A percentile compares a stretch with the other conserved stretches of the same genome.
phyloP scores from a whole-genome alignment of 2,113 vertebrate species.

The Illadopsis cleaveri region DNA sequence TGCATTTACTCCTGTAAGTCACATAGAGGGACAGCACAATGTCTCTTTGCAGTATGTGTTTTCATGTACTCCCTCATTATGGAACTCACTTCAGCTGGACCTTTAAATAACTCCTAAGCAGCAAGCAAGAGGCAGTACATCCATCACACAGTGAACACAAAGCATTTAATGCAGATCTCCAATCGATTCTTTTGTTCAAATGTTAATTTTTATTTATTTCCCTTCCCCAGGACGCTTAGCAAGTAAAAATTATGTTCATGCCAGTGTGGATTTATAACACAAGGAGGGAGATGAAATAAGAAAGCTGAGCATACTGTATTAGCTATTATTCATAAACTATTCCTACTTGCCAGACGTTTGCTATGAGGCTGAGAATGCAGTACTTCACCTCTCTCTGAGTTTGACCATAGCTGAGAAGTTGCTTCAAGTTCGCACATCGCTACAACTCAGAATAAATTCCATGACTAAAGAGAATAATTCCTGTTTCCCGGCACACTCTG shows the following conservation, averaged over 20 bases:
- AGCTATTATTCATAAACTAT: conserved; percentile 47
- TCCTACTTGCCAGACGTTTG: conserved; percentile 35
- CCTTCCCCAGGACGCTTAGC: neutral
- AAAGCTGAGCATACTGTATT: neutral
- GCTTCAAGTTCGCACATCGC: neutral
- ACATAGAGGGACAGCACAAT: neutral
- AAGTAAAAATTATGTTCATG: conserved; percentile 45
- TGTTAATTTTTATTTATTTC: conserved; percentile 67
- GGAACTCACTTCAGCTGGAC: neutral
- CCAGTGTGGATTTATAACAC: conserved; percentile 27
- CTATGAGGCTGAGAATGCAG: neutral
- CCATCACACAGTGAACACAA: conserved; percentile 17
- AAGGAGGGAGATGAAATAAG: conserved; percentile 38
- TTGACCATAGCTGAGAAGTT: neutral
- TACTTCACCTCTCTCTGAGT: neutral
- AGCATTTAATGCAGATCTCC: conserved; percentile 29
- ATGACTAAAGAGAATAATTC: neutral
- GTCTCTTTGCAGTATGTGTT: neutral
- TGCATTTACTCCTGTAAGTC: neutral
- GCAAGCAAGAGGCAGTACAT: neutral
- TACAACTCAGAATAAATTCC: neutral
- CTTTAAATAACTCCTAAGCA: conserved; percentile 24
- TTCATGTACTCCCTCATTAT: conserved; percentile 22
- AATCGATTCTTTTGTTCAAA: conserved; percentile 35
- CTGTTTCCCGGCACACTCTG: neutral